A percentile compares a stretch with the other conserved stretches of the same genome.
Evolutionary conservation across 2,888 invertebrate genomes (phyloP).

Genomic region (Diaprepes abbreviatus): DNA sequence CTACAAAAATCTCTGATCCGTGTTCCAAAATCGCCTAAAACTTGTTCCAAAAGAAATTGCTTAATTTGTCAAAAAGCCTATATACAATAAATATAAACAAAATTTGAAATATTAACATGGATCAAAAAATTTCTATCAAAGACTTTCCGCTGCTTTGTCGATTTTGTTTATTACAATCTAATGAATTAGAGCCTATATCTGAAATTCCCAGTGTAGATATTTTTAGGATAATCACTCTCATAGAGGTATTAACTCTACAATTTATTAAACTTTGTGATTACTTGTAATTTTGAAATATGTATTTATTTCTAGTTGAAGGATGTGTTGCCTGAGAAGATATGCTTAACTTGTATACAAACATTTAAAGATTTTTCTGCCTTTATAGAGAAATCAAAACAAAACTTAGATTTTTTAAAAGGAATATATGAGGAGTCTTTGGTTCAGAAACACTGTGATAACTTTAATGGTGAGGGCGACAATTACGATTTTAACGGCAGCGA

Average conservation of each 20-base stretch:
- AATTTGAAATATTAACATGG: too few species aligned
- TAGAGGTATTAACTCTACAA: too few species aligned
- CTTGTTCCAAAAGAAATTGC: too few species aligned
- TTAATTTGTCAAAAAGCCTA: too few species aligned
- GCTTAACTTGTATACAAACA: constrained; percentile 31
- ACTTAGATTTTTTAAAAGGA: constrained; percentile 26
- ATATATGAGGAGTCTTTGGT: not conserved
- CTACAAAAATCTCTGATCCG: too few species aligned
- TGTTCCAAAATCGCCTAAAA: too few species aligned
- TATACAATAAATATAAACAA: too few species aligned
- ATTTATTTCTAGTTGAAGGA: constrained; percentile 20
- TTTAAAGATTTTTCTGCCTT: constrained; percentile 41
- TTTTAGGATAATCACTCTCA: constrained; percentile 10
- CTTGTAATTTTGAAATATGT: not conserved
- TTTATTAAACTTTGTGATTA: too few species aligned
- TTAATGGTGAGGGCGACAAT: not conserved
- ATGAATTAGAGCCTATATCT: constrained; percentile 20
- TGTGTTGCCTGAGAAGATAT: constrained; percentile 44
- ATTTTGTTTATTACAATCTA: constrained; percentile 20
- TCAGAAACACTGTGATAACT: not conserved
- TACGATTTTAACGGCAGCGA: constrained; percentile 12
- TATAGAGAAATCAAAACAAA: constrained; percentile 40
- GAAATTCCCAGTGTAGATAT: constrained; percentile 16
- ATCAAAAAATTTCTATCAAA: constrained; percentile 2
- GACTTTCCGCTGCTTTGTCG: constrained; percentile 20